Percentiles rank a stretch among this genome's conserved stretches.
phyloP scores from a whole-genome alignment of 2,113 vertebrate species.

The Archilochus colubris region DNA sequence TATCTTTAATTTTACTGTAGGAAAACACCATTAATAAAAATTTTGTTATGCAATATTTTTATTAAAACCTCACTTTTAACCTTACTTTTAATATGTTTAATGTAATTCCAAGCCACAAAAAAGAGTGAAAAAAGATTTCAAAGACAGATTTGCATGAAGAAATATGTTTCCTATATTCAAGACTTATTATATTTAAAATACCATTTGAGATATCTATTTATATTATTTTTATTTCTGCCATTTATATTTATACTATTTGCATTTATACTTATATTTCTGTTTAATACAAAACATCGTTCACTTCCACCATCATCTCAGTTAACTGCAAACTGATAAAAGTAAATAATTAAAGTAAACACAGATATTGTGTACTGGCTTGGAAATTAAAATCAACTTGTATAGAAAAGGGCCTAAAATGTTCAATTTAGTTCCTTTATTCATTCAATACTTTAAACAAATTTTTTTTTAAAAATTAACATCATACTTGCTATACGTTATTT shows the following conservation, averaged over 20 bases:
- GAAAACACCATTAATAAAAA: not conserved
- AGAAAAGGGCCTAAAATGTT: not conserved
- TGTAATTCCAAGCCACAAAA: not conserved
- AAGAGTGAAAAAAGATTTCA: not conserved
- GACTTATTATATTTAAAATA: not conserved
- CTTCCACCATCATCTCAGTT: not conserved
- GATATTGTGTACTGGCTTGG: not conserved
- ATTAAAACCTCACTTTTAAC: not conserved
- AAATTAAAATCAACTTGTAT: not conserved
- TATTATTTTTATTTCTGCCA: not conserved
- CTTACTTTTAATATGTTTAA: not conserved
- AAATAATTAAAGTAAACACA: not conserved
- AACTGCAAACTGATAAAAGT: not conserved
- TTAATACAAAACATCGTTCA: not conserved
- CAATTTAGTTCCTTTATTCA: not conserved
- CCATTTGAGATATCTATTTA: not conserved
- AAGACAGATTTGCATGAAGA: not conserved
- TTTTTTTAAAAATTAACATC: not conserved
- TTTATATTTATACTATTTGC: not conserved
- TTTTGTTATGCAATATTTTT: not conserved
- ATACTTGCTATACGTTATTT: not conserved
- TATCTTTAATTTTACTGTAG: not conserved
- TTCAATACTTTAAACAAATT: not conserved
- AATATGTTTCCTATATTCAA: not conserved
- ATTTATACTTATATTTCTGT: not conserved